Conservation (phyloP, 1,140 invertebrate genomes). For the Phymastichus coffea region DNA sequence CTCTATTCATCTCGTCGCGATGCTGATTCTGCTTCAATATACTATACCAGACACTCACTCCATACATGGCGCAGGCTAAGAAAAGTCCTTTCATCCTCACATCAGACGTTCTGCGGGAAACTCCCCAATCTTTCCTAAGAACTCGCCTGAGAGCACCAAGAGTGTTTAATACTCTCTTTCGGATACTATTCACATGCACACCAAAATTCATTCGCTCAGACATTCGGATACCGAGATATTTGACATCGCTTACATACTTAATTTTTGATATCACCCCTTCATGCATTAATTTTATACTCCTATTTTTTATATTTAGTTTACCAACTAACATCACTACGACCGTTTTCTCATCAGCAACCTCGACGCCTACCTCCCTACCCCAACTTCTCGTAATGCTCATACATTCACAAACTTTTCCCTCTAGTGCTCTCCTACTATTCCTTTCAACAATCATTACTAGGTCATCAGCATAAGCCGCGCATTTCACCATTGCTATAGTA, state of each 20-base stretch:
- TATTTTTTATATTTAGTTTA: not conserved
- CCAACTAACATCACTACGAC: constrained; percentile 20
- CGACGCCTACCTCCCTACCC: not conserved
- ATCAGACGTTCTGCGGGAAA: not conserved
- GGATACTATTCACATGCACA: too few species aligned
- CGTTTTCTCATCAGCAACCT: constrained; percentile 22
- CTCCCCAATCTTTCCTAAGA: constrained; percentile 12
- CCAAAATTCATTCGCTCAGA: constrained; percentile 27
- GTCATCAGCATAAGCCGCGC: constrained; percentile 37
- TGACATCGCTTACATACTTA: constrained; percentile 12
- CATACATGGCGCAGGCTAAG: not conserved
- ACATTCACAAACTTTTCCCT: not conserved
- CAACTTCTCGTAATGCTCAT: not conserved
- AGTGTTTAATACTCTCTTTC: not conserved
- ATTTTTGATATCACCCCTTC: not conserved
- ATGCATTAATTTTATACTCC: not conserved
- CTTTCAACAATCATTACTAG: constrained; percentile 23
- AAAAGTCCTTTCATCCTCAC: not conserved
- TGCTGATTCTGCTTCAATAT: not conserved
- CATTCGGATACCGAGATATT: constrained; percentile 29
- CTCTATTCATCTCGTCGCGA: not conserved
- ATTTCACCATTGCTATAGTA: not conserved
- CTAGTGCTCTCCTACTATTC: not conserved
- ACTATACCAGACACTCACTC: not conserved
- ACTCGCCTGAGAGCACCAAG: not conserved